These are phyloP conservation scores for Thera britannica DNA, from an alignment of 2,888 invertebrate species.

Conservation along the genomic window DNA sequence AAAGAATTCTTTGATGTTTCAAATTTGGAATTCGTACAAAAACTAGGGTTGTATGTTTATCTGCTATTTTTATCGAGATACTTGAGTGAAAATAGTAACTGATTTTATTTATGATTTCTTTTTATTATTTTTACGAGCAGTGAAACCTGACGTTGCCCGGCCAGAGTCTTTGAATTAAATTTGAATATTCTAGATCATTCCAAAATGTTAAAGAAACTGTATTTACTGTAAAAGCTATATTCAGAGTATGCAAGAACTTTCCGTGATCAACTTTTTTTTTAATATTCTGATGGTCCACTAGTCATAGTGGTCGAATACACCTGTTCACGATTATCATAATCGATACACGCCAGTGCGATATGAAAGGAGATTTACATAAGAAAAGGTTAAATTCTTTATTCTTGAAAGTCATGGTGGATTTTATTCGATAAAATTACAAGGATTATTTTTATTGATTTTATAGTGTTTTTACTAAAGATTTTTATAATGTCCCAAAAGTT, in stretches of 20 bases:
- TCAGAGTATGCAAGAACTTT: not conserved
- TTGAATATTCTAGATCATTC: too few species aligned
- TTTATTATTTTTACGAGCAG: too few species aligned
- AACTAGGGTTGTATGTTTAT: slow-evolving; percentile 29
- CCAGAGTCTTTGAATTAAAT: too few species aligned
- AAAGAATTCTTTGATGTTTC: slow-evolving; percentile 53
- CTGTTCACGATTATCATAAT: slow-evolving; percentile 43
- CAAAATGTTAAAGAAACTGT: too few species aligned
- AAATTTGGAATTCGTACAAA: slow-evolving; percentile 35
- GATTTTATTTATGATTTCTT: not conserved
- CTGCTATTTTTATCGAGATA: slow-evolving; percentile 3
- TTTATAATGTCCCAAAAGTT: too few species aligned
- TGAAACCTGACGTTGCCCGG: too few species aligned
- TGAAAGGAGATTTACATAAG: slow-evolving; percentile 25
- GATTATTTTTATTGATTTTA: too few species aligned
- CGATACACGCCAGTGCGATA: slow-evolving; percentile 40
- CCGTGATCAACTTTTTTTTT: slow-evolving; percentile 5
- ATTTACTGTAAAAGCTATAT: slow-evolving; percentile 2
- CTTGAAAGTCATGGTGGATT: not conserved
- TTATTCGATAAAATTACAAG: not conserved
- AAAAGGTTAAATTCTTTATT: not conserved
- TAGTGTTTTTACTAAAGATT: too few species aligned
- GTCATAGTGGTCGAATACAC: slow-evolving; percentile 36
- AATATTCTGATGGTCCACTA: slow-evolving; percentile 18
- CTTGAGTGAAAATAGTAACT: not conserved